Percentiles rank a stretch among this genome's conserved stretches.
Evolutionary conservation across 2,888 invertebrate species (phyloP).

Genomic region (Odiellus spinosus): DNA sequence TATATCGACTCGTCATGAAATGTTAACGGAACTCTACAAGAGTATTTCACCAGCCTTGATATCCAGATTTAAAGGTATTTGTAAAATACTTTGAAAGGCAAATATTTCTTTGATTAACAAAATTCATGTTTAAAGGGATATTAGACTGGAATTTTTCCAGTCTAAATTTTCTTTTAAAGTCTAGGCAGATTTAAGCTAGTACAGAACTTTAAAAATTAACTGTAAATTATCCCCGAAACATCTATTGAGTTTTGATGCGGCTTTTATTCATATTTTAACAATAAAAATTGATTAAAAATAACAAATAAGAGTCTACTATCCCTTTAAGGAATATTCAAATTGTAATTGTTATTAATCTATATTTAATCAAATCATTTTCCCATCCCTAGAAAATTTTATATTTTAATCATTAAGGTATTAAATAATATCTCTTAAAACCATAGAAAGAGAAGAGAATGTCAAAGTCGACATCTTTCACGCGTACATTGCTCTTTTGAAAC

Average conservation of each 20-base stretch:
- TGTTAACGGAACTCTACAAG: conserved; percentile 72
- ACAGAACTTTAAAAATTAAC: not conserved
- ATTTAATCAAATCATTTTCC: no score
- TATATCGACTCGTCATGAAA: conserved; percentile 77
- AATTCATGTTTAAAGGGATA: not conserved
- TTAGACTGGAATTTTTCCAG: not conserved
- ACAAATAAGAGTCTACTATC: no score
- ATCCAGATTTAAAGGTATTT: conserved; percentile 74
- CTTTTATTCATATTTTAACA: no score
- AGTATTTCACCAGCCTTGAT: conserved; percentile 81
- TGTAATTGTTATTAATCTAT: no score
- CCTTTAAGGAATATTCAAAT: not conserved
- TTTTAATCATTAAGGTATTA: conserved; percentile 5
- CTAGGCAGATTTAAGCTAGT: not conserved
- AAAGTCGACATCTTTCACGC: conserved; percentile 96
- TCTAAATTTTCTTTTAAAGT: not conserved
- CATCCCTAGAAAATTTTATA: conserved; percentile 21
- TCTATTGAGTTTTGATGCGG: no score
- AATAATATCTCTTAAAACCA: not conserved
- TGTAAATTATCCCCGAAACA: no score
- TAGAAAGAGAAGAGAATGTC: conserved; percentile 96
- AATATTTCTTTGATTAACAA: not conserved
- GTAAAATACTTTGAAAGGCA: no score
- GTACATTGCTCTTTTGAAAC: conserved; percentile 77
- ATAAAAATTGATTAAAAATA: no score